Evolutionary conservation across 1,140 invertebrate genomes (phyloP), one percentile per base, ranked within the genome.

Genomic region (Tetranychus cinnabarinus): DNA sequence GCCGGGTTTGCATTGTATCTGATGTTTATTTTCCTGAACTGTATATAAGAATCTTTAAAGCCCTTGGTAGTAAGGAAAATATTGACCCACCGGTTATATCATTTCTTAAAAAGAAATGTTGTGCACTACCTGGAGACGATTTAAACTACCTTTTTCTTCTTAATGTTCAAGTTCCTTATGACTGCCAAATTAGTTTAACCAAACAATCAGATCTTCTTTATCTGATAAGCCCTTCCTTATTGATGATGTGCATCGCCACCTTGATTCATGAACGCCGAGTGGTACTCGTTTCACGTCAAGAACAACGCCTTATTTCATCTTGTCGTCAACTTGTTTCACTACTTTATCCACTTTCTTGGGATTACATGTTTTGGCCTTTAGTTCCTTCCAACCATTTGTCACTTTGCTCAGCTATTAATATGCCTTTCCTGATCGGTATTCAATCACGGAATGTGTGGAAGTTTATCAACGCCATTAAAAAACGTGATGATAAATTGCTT

Each of bases 1-100:
- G 55, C 3, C 34, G 34, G 10, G 33, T 56, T 36, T 56, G 55
- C 35, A 37, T 56, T 12, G 34, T 56, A 35, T 56, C 55, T 7
- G 55, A 56, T 56, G 55, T 56, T 3, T 56, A 37, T n/a, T 56
- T 56, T 56, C 55, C 55, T 12, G 55, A 56, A 56, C 15, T 56
- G 35, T 56, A 37, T 56, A 35, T 37, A 31, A 15, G 55, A 56
- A 56, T 56, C n/a, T 56, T 56, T 34, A 56, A 56, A 35, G 10
- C 55, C 10, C 15, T 56, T 36, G 34, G 34, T 39, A 8, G 34
- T 36, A 35, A 56, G n/a, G 37, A 35, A 56, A 34, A 56, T 2
- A 56, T 56, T 56, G 15, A 56, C 3, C 31, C 37, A 12, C 34
- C 34, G 10, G 15, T 36, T n/a, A 56, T 56, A 15, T 35, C 34